phyloP scores from a whole-genome alignment of 2,797 vertebrate species.

The Diplodus puntazzo region DNA sequence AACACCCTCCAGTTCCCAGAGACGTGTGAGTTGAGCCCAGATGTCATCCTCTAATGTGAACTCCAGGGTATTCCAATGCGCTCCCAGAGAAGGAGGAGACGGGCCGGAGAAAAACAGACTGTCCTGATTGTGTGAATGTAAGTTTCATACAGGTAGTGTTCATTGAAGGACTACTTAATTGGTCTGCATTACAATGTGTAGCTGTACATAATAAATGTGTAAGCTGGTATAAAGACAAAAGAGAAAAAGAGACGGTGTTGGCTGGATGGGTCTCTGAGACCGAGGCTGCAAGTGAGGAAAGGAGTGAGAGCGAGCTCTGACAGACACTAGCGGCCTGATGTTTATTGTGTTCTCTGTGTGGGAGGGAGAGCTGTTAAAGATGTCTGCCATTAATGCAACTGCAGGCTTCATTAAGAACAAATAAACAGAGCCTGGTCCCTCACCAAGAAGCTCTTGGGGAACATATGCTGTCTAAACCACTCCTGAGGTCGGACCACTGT shows the following conservation, averaged over 20 bases:
- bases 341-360: conserved; percentile 71
- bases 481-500: conserved; percentile 66
- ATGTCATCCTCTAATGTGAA: conserved; percentile 62
- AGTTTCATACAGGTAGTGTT: conserved; percentile 3
- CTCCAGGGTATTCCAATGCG: conserved; percentile 45
- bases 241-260: background rate
- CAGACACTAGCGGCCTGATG: conserved; percentile 50
- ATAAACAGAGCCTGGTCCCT: conserved; percentile 67
- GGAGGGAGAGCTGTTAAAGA: conserved; percentile 66
- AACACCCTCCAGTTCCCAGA: conserved; percentile 33
- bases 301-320: conserved; percentile 18
- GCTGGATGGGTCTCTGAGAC: background rate
- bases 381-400: conserved; percentile 66
- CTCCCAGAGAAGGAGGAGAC: conserved; percentile 18
- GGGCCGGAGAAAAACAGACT: conserved; percentile 8
- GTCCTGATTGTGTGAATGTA: conserved; percentile 20
- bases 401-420: conserved; percentile 75
- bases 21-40: conserved; percentile 53
- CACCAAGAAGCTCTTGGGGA: conserved; percentile 55
- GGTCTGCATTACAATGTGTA: background rate
- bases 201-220: background rate
- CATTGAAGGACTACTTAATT: background rate
- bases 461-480: conserved; percentile 52
- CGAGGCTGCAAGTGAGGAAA: background rate
- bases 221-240: conserved; percentile 9